phyloP scores from a whole-genome alignment of 2,113 vertebrate species.

The Saguinus midas region DNA sequence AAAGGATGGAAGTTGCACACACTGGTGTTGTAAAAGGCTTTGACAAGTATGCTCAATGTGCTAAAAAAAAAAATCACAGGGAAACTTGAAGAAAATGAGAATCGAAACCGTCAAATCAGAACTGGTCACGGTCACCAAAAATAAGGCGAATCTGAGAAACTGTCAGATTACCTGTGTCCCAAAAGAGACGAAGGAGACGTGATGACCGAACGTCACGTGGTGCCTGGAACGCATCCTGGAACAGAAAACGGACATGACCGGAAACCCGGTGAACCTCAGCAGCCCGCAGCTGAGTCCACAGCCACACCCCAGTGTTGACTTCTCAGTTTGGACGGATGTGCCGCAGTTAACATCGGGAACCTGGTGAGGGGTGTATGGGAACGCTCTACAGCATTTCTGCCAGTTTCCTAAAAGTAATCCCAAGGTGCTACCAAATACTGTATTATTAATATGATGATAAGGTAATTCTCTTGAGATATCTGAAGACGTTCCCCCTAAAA shows the following conservation, averaged over 20 bases:
- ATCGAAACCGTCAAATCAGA: neutral
- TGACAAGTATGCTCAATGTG: fast-evolving
- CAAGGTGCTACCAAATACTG: neutral
- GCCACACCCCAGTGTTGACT: neutral
- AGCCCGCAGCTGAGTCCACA: too few species aligned
- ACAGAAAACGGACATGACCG: fast-evolving
- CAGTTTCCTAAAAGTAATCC: neutral
- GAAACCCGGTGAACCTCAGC: fast-evolving
- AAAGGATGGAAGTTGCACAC: neutral
- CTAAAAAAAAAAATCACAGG: neutral
- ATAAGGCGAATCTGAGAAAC: neutral
- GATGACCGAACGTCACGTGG: neutral
- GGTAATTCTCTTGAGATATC: neutral
- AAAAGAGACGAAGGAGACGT: neutral
- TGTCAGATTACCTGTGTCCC: neutral
- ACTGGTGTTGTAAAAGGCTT: neutral
- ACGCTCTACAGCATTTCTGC: neutral
- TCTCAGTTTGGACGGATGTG: neutral
- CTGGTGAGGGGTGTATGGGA: too few species aligned
- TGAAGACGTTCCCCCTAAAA: neutral
- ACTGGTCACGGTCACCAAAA: neutral
- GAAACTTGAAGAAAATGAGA: fast-evolving
- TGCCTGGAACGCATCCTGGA: neutral
- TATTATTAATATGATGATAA: neutral
- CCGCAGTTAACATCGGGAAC: too few species aligned